Percentiles rank a stretch among this genome's conserved stretches.
Conservation (phyloP, 2,888 invertebrate species). For the Dasysyrphus albostriatus region DNA sequence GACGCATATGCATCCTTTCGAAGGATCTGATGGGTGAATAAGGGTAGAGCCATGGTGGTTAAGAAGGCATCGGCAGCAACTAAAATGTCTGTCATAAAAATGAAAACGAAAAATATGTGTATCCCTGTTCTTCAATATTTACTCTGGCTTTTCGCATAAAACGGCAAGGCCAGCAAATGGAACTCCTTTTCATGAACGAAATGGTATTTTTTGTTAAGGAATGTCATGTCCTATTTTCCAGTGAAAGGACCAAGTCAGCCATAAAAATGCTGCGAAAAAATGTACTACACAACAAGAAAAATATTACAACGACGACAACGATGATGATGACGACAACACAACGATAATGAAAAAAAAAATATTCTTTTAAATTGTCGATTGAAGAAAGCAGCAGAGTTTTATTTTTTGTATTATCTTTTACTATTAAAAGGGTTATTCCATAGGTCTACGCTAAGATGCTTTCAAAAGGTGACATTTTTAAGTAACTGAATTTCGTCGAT, state of each 20-base stretch:
- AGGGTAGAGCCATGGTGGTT: slow-evolving; percentile 8
- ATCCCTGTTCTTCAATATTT: slow-evolving; percentile 39
- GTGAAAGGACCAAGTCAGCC: slow-evolving; percentile 70
- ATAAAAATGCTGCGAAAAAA: slow-evolving; percentile 65
- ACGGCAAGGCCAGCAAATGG: slow-evolving; percentile 56
- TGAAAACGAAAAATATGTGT: slow-evolving; percentile 30
- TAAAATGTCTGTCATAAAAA: slow-evolving; percentile 67
- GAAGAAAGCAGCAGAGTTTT: slow-evolving; percentile 31
- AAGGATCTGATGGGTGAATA: slow-evolving; percentile 9
- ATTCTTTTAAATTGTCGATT: slow-evolving; percentile 45
- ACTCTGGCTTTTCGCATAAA: slow-evolving; percentile 45
- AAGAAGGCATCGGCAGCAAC: slow-evolving; percentile 48
- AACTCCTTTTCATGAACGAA: slow-evolving; percentile 48
- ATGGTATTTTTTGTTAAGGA: slow-evolving; percentile 67
- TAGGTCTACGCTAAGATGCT: neutral
- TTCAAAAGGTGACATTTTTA: slow-evolving; percentile 31
- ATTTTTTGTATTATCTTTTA: slow-evolving; percentile 19
- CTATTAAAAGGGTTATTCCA: slow-evolving; percentile 23
- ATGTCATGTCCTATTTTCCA: slow-evolving; percentile 72
- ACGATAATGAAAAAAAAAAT: slow-evolving; percentile 8
- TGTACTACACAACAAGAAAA: slow-evolving; percentile 28
- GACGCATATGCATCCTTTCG: slow-evolving; percentile 49
- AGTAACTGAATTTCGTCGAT: slow-evolving; percentile 1
- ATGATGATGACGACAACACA: neutral
- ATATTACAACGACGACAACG: neutral